These are phyloP conservation scores for Idris sp. DNA, from an alignment of 1,140 invertebrate species.

Conservation along the genomic window DNA sequence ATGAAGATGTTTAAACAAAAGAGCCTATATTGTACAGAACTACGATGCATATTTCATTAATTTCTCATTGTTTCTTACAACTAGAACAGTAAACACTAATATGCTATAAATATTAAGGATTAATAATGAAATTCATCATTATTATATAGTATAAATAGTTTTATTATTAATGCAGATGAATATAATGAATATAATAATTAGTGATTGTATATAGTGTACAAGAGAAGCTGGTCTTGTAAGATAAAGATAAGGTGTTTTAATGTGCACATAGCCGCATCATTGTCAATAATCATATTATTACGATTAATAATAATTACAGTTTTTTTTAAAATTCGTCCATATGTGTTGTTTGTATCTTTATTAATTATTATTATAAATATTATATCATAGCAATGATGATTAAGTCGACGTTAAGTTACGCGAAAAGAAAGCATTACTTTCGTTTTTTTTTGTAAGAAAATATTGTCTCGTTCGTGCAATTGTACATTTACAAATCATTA, in stretches of 20 bases:
- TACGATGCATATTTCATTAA: conserved; percentile 65
- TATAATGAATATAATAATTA: conserved; percentile 75
- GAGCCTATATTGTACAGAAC: conserved; percentile 76
- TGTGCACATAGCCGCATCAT: conserved; percentile 81
- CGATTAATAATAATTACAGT: conserved; percentile 79
- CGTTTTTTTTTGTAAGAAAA: conserved; percentile 50
- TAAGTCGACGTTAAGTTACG: conserved; percentile 30
- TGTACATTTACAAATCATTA: conserved; percentile 47
- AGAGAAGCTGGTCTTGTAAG: conserved; percentile 81
- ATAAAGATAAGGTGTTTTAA: conserved; percentile 80
- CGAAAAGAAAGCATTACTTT: conserved; percentile 34
- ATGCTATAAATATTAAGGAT: conserved; percentile 64
- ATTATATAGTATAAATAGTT: conserved; percentile 74
- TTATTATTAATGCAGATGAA: conserved; percentile 72
- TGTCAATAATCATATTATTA: conserved; percentile 80
- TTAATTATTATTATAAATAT: conserved; percentile 41
- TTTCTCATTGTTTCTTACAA: conserved; percentile 72
- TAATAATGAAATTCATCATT: conserved; percentile 71
- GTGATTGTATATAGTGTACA: conserved; percentile 79
- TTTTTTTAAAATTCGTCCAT: conserved; percentile 69
- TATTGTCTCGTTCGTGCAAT: conserved; percentile 48
- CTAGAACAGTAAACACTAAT: conserved; percentile 61
- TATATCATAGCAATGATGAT: conserved; percentile 32
- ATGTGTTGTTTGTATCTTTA: conserved; percentile 56
- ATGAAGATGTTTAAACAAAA: conserved; percentile 68